A percentile compares a stretch with the other conserved stretches of the same genome.
Conservation (phyloP, 2,113 vertebrate genomes). For the Cebidichthys violaceus region DNA sequence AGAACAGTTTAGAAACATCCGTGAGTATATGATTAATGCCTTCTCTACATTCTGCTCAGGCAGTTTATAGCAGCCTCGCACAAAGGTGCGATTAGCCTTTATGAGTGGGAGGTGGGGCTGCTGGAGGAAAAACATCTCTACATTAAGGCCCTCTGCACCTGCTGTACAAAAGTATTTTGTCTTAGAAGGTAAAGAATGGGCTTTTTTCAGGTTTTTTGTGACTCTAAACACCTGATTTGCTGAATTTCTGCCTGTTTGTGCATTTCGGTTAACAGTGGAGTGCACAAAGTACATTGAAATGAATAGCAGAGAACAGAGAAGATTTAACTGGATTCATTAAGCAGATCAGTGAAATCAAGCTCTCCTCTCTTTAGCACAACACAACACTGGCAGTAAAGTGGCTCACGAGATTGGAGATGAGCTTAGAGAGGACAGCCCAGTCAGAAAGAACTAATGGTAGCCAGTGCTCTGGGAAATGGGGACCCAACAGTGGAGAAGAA, state of each 20-base stretch:
- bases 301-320: background rate
- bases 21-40: conserved; percentile 63
- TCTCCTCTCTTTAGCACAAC: background rate
- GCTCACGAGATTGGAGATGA: conserved; percentile 10
- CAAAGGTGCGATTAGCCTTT: conserved; percentile 47
- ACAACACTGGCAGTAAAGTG: conserved; percentile 4
- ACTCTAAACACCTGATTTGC: background rate
- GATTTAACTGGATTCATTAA: conserved; percentile 26
- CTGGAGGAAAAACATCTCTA: conserved; percentile 13
- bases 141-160: conserved; percentile 1
- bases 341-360: conserved; percentile 24
- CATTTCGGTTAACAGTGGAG: background rate
- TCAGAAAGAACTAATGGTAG: conserved; percentile 36
- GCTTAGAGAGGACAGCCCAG: conserved; percentile 5
- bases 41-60: conserved; percentile 28
- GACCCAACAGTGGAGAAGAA: background rate
- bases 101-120: conserved; percentile 8
- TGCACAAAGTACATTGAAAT: background rate
- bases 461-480: background rate
- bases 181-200: background rate
- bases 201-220: background rate
- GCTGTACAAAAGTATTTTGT: background rate
- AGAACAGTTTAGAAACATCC: conserved; percentile 62
- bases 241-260: background rate
- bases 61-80: conserved; percentile 19